Evolutionary conservation across 2,888 invertebrate species (phyloP).

Genomic region (Dioctria rufipes): DNA sequence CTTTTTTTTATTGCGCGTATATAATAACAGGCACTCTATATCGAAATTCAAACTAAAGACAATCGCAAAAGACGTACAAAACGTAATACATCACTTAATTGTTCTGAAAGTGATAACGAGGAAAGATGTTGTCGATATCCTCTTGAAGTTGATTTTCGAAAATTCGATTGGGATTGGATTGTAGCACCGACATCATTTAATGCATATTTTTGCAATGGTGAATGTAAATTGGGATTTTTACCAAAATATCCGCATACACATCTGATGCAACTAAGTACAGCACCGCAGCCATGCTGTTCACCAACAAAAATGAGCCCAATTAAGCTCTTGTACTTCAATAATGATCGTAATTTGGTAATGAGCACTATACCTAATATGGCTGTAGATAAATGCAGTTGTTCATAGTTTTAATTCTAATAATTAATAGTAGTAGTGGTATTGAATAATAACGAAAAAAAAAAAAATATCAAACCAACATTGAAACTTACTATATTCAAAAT

Average conservation of each 20-base stretch:
- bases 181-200: conserved; percentile 96
- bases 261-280: conserved; percentile 86
- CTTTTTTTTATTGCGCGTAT: conserved; percentile 33
- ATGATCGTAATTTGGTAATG: conserved; percentile 88
- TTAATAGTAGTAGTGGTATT: not conserved
- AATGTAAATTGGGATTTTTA: conserved; percentile 90
- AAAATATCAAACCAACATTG: conserved; percentile 6
- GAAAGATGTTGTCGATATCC: conserved; percentile 95
- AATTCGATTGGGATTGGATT: conserved; percentile 97
- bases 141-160: conserved; percentile 87
- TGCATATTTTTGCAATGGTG: conserved; percentile 96
- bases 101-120: conserved; percentile 82
- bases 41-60: conserved; percentile 68
- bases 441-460: not conserved
- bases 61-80: conserved; percentile 77
- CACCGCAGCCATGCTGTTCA: conserved; percentile 92
- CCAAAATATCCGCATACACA: conserved; percentile 92
- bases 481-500: not conserved
- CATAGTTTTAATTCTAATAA: conserved; percentile 73
- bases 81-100: conserved; percentile 86
- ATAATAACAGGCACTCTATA: conserved; percentile 66
- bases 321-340: conserved; percentile 93
- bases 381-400: conserved; percentile 93
- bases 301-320: conserved; percentile 91
- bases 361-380: conserved; percentile 95